A percentile compares a stretch with the other conserved stretches of the same genome.
Conservation (phyloP, 2,113 vertebrate species). For the Opisthocomus hoazin region DNA sequence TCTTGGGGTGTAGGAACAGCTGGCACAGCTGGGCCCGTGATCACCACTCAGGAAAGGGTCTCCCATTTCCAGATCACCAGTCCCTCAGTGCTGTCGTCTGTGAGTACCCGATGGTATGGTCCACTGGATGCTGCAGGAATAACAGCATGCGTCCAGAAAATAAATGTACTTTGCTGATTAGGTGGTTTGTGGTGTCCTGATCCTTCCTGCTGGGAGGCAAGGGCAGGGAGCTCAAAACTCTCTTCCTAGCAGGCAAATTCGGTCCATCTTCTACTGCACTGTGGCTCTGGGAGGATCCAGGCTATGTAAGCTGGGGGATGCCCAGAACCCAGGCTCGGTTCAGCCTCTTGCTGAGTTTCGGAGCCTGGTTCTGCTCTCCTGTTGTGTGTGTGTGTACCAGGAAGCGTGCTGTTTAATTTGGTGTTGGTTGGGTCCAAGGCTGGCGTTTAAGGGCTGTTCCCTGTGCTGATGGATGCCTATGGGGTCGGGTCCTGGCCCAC, state of each 20-base stretch:
- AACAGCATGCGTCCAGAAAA: not conserved
- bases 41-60: fast-evolving
- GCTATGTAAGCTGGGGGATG: not conserved
- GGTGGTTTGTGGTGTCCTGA: not conserved
- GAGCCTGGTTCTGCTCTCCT: not conserved
- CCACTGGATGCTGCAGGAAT: not conserved
- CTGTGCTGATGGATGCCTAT: not conserved
- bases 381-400: not conserved
- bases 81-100: not conserved
- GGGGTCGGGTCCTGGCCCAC: not conserved
- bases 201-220: too few relatives aligned
- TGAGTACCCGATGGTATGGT: not conserved
- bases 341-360: not conserved
- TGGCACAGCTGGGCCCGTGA: not conserved
- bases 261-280: not conserved
- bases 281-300: not conserved
- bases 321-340: not conserved
- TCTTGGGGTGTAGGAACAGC: not conserved
- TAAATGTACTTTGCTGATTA: not conserved
- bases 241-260: not conserved
- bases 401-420: not conserved
- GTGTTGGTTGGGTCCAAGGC: not conserved
- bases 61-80: not conserved
- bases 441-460: not conserved
- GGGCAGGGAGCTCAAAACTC: not conserved